phyloP scores from a whole-genome alignment of 2,888 invertebrate species.

The Doris montereyensis region DNA sequence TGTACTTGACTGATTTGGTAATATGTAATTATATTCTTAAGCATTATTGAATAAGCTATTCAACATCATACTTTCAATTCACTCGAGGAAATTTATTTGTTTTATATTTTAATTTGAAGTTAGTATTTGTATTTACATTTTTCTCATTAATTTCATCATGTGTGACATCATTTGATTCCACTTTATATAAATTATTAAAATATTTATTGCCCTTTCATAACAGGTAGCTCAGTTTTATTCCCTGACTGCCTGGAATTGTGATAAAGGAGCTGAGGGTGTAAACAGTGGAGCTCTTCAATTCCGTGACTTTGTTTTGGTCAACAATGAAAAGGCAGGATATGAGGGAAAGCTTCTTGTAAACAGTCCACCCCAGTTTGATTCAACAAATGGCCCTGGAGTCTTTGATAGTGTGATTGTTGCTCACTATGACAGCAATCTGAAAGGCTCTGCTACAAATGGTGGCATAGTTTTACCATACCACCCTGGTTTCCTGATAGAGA shows the following conservation, averaged over 20 bases:
- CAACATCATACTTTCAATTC: too few relatives aligned
- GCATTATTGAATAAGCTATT: too few relatives aligned
- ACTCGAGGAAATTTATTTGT: too few relatives aligned
- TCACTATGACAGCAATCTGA: constrained; percentile 39
- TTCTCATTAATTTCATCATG: too few relatives aligned
- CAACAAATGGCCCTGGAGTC: constrained; percentile 51
- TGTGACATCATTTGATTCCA: too few relatives aligned
- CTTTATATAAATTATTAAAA: too few relatives aligned
- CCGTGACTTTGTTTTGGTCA: constrained; percentile 55
- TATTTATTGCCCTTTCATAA: too few relatives aligned
- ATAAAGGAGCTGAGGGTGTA: constrained; percentile 68
- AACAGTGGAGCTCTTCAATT: constrained; percentile 63
- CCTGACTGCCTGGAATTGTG: constrained; percentile 65
- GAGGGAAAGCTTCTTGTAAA: constrained; percentile 56
- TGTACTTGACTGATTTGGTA: too few relatives aligned
- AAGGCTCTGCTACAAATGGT: constrained; percentile 39
- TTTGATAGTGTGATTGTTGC: constrained; percentile 55
- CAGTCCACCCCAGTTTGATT: constrained; percentile 41
- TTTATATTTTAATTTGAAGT: too few relatives aligned
- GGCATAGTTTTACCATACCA: constrained; percentile 62
- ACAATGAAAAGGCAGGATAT: constrained; percentile 63
- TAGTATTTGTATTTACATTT: too few relatives aligned
- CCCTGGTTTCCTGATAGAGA: constrained; percentile 50
- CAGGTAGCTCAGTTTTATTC: constrained; percentile 48
- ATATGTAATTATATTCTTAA: too few relatives aligned